A percentile compares a stretch with the other conserved stretches of the same genome.
Evolutionary conservation across 2,113 vertebrate genomes (phyloP).

Genomic region (Elephantulus edwardii): DNA sequence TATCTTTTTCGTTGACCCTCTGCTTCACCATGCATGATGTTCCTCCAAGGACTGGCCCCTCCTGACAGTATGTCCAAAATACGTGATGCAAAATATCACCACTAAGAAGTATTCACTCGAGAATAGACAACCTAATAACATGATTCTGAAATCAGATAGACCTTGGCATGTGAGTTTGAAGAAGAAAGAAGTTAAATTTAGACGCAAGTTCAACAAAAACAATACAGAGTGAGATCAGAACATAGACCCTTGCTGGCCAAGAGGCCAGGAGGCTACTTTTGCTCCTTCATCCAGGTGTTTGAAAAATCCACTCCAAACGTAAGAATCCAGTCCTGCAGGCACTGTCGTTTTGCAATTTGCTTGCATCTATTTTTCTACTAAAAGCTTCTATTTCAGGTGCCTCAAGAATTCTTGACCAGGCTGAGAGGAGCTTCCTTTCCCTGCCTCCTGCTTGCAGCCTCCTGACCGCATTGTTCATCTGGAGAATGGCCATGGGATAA

Average conservation of each 20-base stretch:
- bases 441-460: background rate
- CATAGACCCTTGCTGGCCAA: background rate
- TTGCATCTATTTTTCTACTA: constrained; percentile 46
- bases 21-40: too few species aligned
- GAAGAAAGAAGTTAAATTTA: background rate
- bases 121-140: background rate
- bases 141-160: background rate
- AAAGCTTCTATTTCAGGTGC: constrained; percentile 26
- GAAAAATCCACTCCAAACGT: background rate
- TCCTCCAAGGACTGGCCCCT: too few species aligned
- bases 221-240: background rate
- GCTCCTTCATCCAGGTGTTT: background rate
- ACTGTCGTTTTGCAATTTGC: constrained; percentile 46
- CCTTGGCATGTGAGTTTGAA: background rate
- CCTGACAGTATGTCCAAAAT: too few species aligned
- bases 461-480: background rate
- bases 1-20: too few species aligned
- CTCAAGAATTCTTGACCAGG: constrained; percentile 29
- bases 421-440: background rate
- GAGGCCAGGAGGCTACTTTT: background rate
- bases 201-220: background rate
- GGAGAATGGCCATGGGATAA: background rate
- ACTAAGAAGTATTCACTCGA: too few species aligned
- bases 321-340: background rate
- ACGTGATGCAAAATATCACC: too few species aligned